Evolutionary conservation across 2,113 vertebrate genomes (phyloP).

Genomic region (Nothoprocta pentlandii): DNA sequence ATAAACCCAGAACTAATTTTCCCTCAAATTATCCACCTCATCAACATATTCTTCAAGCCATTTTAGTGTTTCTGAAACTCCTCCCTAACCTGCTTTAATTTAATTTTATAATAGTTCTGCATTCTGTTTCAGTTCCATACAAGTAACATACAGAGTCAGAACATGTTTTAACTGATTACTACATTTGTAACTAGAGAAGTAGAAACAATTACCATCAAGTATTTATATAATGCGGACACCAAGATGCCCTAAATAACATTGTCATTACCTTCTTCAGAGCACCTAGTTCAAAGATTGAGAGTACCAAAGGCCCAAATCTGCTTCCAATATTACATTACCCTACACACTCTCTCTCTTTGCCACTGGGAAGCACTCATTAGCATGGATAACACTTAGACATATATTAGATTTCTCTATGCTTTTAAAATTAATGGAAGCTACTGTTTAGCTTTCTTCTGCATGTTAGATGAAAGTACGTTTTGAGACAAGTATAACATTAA

Average conservation of each 20-base stretch:
- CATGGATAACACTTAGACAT: background rate
- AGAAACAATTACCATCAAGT: conserved; percentile 64
- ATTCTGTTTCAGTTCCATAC: conserved; percentile 51
- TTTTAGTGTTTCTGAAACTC: background rate
- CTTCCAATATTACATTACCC: background rate
- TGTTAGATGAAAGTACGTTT: background rate
- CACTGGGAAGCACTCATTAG: background rate
- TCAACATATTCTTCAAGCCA: background rate
- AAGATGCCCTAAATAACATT: background rate
- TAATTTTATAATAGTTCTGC: conserved; percentile 35
- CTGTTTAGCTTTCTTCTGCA: background rate
- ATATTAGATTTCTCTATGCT: background rate
- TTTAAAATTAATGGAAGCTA: background rate
- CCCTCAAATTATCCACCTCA: conserved; percentile 25
- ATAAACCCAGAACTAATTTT: background rate
- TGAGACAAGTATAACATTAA: background rate
- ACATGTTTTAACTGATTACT: conserved; percentile 54
- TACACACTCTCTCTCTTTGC: background rate
- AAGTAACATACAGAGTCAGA: conserved; percentile 26
- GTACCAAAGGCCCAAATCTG: background rate
- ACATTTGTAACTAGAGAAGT: background rate
- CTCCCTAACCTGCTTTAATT: background rate
- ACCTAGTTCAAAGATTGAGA: background rate
- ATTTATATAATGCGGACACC: conserved; percentile 29
- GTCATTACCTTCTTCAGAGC: background rate